Evolutionary conservation across 64 coral and sea anemone genomes (phyloP).

Genomic region (Actinia equina): DNA sequence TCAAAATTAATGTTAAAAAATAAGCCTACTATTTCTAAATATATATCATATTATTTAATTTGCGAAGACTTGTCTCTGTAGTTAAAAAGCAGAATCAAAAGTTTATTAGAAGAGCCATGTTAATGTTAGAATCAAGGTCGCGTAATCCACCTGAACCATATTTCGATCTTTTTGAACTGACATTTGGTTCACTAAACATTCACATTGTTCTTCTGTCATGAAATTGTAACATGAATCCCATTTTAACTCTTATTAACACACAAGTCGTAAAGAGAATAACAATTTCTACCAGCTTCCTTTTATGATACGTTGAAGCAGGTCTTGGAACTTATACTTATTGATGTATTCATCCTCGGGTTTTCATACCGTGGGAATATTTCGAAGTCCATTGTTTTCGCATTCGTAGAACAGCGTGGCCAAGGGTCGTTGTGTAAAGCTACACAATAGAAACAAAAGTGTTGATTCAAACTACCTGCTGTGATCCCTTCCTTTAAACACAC

Average conservation of each 20-base stretch:
- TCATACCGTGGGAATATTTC: slow-evolving; percentile 38
- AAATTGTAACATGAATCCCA: background rate
- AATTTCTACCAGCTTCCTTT: background rate
- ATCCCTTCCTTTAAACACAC: slow-evolving; percentile 22
- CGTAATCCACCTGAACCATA: background rate
- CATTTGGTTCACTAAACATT: background rate
- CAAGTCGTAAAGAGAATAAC: background rate
- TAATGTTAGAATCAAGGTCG: background rate
- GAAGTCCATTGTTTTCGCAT: background rate
- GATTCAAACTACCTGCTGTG: slow-evolving; percentile 16
- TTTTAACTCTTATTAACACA: background rate
- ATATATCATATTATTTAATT: too few species aligned
- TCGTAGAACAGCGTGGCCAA: slow-evolving; percentile 23
- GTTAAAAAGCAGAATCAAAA: too few species aligned
- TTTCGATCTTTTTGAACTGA: background rate
- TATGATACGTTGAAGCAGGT: background rate
- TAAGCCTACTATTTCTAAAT: too few species aligned
- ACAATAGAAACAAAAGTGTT: slow-evolving; percentile 22
- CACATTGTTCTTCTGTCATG: background rate
- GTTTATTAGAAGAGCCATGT: background rate
- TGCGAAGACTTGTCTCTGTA: too few species aligned
- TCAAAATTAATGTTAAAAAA: background rate
- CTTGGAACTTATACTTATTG: background rate
- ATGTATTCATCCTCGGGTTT: slow-evolving; percentile 4
- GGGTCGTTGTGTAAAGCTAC: background rate